Conservation (phyloP, 2,113 vertebrate genomes). For the Quiscalus mexicanus region DNA sequence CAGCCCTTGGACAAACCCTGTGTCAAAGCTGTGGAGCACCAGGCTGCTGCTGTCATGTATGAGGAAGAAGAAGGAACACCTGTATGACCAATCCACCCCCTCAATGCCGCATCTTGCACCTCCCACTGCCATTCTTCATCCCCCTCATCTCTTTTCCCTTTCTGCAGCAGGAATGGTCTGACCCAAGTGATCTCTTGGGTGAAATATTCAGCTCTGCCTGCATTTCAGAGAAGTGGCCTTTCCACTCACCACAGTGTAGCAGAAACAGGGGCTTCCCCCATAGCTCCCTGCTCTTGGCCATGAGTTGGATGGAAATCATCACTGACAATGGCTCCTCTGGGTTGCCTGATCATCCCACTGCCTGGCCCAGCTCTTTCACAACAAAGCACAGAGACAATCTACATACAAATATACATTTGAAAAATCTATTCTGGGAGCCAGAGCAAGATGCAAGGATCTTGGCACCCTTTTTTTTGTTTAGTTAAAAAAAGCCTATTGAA, state of each 20-base stretch:
- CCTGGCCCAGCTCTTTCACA: not conserved
- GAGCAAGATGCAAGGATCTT: not conserved
- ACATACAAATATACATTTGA: not conserved
- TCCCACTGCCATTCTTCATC: accelerated
- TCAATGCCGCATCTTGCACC: not conserved
- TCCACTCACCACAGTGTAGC: not conserved
- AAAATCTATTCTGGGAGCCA: not conserved
- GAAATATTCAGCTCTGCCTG: not conserved
- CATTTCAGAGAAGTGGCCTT: not conserved
- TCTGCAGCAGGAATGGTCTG: not conserved
- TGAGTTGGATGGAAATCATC: not conserved
- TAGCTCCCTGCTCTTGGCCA: not conserved
- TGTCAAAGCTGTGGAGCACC: not conserved
- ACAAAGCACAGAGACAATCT: not conserved
- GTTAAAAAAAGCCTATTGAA: not conserved
- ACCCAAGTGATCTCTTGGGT: not conserved
- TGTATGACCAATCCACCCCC: not conserved
- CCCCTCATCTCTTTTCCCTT: not conserved
- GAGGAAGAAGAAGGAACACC: not conserved
- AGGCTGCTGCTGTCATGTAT: not conserved
- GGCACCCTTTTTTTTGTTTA: not conserved
- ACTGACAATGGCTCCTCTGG: accelerated
- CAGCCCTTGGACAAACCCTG: not conserved
- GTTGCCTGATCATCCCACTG: not conserved
- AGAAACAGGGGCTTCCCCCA: not conserved